phyloP scores from a whole-genome alignment of 1,140 invertebrate species.

The Drosophila jambulina region DNA sequence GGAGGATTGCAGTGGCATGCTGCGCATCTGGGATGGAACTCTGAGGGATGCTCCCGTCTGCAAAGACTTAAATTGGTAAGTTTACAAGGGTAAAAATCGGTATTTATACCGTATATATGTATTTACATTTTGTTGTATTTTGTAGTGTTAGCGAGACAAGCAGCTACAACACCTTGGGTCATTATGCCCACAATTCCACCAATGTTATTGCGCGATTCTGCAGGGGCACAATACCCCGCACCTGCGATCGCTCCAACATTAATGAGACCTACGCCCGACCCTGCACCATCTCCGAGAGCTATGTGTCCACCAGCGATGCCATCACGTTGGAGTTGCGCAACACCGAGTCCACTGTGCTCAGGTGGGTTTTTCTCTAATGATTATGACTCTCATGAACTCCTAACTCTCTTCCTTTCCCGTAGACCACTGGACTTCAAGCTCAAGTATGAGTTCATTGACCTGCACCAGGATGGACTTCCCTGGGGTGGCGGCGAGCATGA shows the following conservation, averaged over 20 bases:
- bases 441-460: constrained; percentile 95
- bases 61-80: constrained; percentile 92
- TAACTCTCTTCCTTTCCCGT: neutral
- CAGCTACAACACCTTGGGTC: constrained; percentile 53
- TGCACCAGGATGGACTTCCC: constrained; percentile 92
- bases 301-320: constrained; percentile 91
- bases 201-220: constrained; percentile 92
- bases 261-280: constrained; percentile 87
- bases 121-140: no score
- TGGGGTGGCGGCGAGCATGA: constrained; percentile 87
- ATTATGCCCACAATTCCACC: constrained; percentile 86
- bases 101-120: neutral
- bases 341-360: constrained; percentile 93
- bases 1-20: constrained; percentile 91
- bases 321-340: constrained; percentile 92
- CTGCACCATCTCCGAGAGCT: constrained; percentile 93
- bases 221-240: constrained; percentile 90
- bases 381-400: neutral
- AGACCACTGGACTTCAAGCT: constrained; percentile 92
- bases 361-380: constrained; percentile 6
- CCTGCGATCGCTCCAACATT: constrained; percentile 89
- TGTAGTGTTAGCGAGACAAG: constrained; percentile 49
- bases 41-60: constrained; percentile 91
- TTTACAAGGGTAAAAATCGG: neutral
- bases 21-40: constrained; percentile 94